Evolutionary conservation across 2,888 invertebrate species (phyloP).

Genomic region (Diarsia mendica): DNA sequence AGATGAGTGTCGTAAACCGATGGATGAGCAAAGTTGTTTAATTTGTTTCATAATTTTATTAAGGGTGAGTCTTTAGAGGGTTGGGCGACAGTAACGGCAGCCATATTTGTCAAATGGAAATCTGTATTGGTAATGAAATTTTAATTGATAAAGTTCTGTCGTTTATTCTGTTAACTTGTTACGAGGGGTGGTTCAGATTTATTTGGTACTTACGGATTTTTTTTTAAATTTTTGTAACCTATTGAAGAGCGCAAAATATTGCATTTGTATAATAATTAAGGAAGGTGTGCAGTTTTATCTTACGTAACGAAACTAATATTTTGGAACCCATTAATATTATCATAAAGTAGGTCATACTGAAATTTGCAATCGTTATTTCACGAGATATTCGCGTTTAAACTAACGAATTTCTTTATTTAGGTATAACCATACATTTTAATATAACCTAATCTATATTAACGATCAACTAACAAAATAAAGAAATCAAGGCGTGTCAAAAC

Average conservation of each 20-base stretch:
- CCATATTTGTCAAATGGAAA: constrained; percentile 66
- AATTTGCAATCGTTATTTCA: too few species aligned
- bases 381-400: too few species aligned
- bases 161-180: constrained; percentile 61
- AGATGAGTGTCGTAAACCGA: constrained; percentile 68
- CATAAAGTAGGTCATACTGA: too few species aligned
- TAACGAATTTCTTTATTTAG: too few species aligned
- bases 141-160: constrained; percentile 65
- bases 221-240: neutral
- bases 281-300: too few species aligned
- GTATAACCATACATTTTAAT: too few species aligned
- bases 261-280: constrained; percentile 12
- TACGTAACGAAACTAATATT: too few species aligned
- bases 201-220: constrained; percentile 23
- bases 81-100: constrained; percentile 53
- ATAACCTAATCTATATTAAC: neutral
- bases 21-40: constrained; percentile 69
- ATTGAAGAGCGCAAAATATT: neutral
- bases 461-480: neutral
- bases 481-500: constrained; percentile 27
- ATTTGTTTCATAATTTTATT: constrained; percentile 74
- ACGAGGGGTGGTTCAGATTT: constrained; percentile 40
- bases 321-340: too few species aligned
- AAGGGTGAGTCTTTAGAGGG: constrained; percentile 62
- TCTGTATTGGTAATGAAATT: constrained; percentile 66